Evolutionary conservation across 2,888 invertebrate genomes (phyloP).

Genomic region (Fragum whitleyi): DNA sequence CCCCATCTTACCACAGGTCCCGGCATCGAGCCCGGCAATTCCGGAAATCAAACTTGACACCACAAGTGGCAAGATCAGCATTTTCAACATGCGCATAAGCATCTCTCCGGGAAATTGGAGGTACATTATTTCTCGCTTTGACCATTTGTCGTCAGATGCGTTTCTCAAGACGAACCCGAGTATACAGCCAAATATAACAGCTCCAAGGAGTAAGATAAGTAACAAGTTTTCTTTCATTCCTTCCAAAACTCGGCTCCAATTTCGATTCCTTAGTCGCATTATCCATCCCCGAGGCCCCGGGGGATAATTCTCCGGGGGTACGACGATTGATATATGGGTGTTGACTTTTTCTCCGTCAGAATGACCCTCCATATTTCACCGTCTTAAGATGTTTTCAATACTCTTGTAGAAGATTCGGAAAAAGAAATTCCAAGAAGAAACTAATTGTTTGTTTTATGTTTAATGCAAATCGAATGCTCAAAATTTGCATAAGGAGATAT

Average conservation of each 20-base stretch:
- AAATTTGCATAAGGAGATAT: no score
- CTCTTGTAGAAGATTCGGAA: no score
- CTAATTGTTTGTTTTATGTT: no score
- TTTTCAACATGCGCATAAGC: constrained; percentile 97
- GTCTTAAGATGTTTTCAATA: neutral
- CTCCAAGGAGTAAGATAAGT: constrained; percentile 79
- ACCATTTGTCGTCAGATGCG: constrained; percentile 60
- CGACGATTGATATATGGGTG: constrained; percentile 74
- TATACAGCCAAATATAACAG: constrained; percentile 80
- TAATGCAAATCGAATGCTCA: no score
- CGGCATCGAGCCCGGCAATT: constrained; percentile 95
- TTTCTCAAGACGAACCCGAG: constrained; percentile 77
- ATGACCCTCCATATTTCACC: constrained; percentile 50
- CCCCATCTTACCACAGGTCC: constrained; percentile 95
- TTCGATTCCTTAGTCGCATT: constrained; percentile 47
- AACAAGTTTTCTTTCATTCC: constrained; percentile 81
- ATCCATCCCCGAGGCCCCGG: constrained; percentile 53
- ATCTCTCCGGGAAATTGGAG: constrained; percentile 97
- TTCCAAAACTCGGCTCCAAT: constrained; percentile 68
- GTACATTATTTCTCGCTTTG: constrained; percentile 93
- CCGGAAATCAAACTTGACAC: constrained; percentile 92
- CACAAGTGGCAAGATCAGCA: constrained; percentile 96
- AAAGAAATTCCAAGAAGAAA: no score
- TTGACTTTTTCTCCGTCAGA: constrained; percentile 72
- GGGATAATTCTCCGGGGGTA: constrained; percentile 72